Evolutionary conservation across 2,888 invertebrate genomes (phyloP).

Genomic region (Dinocampus coccinellae): DNA sequence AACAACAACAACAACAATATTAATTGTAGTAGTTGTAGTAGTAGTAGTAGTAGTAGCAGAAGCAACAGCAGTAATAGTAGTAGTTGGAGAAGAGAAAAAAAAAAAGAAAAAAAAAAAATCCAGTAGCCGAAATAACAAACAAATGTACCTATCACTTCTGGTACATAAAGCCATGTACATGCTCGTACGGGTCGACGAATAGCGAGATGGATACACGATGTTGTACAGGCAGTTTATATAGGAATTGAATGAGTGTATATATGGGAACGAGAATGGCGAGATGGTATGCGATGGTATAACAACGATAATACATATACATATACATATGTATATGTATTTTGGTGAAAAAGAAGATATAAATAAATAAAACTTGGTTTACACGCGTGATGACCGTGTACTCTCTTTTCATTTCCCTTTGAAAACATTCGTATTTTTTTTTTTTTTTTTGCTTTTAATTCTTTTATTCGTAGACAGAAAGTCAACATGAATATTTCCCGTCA

Average conservation of each 20-base stretch:
- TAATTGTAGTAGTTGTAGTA: too few relatives aligned
- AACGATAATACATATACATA: too few relatives aligned
- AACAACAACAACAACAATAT: too few relatives aligned
- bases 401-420: too few relatives aligned
- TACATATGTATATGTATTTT: neutral
- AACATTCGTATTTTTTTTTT: neutral
- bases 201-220: constrained; percentile 15
- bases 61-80: too few relatives aligned
- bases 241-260: constrained; percentile 21
- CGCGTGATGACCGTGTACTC: constrained; percentile 2
- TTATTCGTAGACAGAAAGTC: neutral
- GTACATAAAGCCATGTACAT: constrained; percentile 62
- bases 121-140: constrained; percentile 63
- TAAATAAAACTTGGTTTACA: constrained; percentile 2
- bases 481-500: too few relatives aligned
- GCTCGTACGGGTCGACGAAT: constrained; percentile 25
- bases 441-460: neutral
- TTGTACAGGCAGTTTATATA: constrained; percentile 4
- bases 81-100: too few relatives aligned
- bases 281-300: neutral
- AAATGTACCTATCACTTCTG: constrained; percentile 68
- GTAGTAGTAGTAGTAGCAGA: too few relatives aligned
- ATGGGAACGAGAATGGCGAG: neutral
- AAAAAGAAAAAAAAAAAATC: constrained; percentile 24
- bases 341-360: neutral